Evolutionary conservation across 1,140 invertebrate species (phyloP), one percentile per base, ranked within the genome.

Genomic region (Lepidurus packardi): DNA sequence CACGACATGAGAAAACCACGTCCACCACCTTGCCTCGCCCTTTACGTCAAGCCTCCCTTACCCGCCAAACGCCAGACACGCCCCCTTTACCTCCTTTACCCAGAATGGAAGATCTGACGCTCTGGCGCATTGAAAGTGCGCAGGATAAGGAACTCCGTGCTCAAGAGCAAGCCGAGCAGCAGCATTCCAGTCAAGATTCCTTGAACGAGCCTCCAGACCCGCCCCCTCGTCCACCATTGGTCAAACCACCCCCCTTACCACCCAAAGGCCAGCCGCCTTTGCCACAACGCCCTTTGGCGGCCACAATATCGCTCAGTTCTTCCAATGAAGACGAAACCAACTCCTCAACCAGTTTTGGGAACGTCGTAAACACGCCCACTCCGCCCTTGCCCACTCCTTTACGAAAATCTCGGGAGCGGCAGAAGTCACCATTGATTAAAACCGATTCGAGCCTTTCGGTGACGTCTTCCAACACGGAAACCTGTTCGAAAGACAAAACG

Each of bases 221-320:
- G 34, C 92, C 91, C 13, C 91, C 91, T 2, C 84, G 92, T 76
- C 90, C 89, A 1, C 87, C 85, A 84, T 86, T 83, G 85, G 87
- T 89, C 75, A 88, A 93, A 80, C 93, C 93, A 1, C 93, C 93
- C 10, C 93, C 93, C 1, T 85, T 95, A 78, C 93, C 93, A 4
- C 93, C 93, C 0, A 95, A 95, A 84, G 93, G 94, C 82, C 88
- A 91, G 73, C 47, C 77, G 11, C 44, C 76, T 3, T 73, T 77
- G 77, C 75, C 80, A 21, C 75, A 77, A 5, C 65, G 77, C 21
- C 81, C 81, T 53, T 47, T 81, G 21, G 80, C 81, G 16, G 41
- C 41, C n/a, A 75, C 43, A 5, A 7, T 75, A 21, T 75, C 41
- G 11, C n/a, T 75, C 7, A 75, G 11, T 75, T 42, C 74, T 81